Percentiles rank a stretch among this genome's conserved stretches.
Evolutionary conservation across 2,888 invertebrate species (phyloP).

Genomic region (Lumbricus terrestris): DNA sequence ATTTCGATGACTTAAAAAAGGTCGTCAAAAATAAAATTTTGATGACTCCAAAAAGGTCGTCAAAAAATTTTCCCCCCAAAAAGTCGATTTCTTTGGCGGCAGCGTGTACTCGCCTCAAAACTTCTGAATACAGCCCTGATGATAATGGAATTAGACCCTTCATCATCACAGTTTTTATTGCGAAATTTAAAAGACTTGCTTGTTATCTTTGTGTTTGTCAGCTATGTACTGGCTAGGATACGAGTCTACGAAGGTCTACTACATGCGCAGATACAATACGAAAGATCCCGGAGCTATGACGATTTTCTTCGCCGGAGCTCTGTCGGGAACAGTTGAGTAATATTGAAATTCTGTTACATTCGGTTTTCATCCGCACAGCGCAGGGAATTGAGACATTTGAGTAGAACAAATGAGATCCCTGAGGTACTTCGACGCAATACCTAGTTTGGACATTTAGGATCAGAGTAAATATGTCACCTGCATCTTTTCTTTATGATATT

Average conservation of each 20-base stretch:
- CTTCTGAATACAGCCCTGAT: no score
- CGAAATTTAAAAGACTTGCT: not conserved
- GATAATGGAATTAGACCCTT: not conserved
- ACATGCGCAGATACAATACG: not conserved
- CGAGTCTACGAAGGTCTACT: constrained; percentile 58
- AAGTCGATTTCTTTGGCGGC: no score
- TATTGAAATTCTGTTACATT: not conserved
- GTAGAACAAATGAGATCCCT: no score
- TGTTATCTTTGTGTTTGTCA: constrained; percentile 51
- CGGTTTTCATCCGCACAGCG: not conserved
- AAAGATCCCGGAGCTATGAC: constrained; percentile 44
- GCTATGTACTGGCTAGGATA: constrained; percentile 89
- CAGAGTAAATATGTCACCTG: not conserved
- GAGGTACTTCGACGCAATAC: no score
- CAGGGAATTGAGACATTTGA: not conserved
- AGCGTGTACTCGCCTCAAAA: no score
- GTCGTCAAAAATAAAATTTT: no score
- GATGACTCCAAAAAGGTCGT: no score
- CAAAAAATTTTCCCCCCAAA: no score
- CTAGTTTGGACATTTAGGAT: no score
- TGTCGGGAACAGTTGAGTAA: constrained; percentile 77
- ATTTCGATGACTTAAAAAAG: no score
- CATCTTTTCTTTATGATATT: not conserved
- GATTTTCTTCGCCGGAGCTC: constrained; percentile 64
- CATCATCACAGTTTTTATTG: not conserved